Base-by-base conservation (phyloP, 2,888 invertebrate genomes). In the Parapristionchus giblindavisi region DNA sequence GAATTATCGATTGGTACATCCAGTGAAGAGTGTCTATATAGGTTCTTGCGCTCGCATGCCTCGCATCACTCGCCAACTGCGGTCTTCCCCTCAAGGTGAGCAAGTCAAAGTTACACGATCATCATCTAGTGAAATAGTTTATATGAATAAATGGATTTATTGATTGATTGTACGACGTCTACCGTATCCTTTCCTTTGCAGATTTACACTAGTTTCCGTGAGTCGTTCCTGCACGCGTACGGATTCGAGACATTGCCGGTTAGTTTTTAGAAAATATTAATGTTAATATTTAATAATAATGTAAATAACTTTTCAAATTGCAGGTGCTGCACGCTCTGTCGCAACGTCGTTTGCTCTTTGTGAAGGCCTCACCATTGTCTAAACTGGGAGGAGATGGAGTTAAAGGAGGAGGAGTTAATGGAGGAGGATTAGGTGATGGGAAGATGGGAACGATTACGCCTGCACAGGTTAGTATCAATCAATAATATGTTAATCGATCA, bases 231-330 rank as follows among this genome's bases (percentile, higher is more conserved):
- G 82, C 92, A 95, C 82, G 89, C 83, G 24, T 84, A 82, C 52
- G 85, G 85, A n/a, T 93, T 93, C 86, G 92, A 93, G 78, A 92
- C 93, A 88, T 90, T 95, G 78, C 91, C 93, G 73, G 91, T 94
- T 1, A 56, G 70, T 54, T 24, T 54, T 54, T 58, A 29, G 58
- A 32, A 58, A 58, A 29, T 56, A 14, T 17, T 8, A 17, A 43
- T 14, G 8, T 43, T 43, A 17, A 8, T 14, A 14, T 14, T 43
- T 43, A 14, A 43, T 43, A 24, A 54, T 24, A 4, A 52, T 24
- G 17, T 14, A 14, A 43, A n/a, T 24, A 52, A 52, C 4, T n/a
- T n/a, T n/a, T 4, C 58, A n/a, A 24, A 17, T 27, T 36, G 1
- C 70, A 56, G 70, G 43, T 71, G 21, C 93, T 95, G 85, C 91